A percentile compares a stretch with the other conserved stretches of the same genome.
Conservation (phyloP, 2,888 invertebrate species). For the Mylabris sibirica region DNA sequence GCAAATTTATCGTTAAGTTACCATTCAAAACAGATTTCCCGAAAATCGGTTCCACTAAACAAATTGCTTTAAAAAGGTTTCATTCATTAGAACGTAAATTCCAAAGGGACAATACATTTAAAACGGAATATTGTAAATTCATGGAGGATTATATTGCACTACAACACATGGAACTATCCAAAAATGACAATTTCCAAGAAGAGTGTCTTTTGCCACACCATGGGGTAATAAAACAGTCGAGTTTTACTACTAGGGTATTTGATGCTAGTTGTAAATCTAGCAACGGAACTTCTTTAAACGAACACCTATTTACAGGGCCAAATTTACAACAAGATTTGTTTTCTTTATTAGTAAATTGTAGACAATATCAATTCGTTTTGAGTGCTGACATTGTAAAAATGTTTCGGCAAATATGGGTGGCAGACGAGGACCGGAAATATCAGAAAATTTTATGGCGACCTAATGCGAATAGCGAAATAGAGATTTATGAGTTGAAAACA, state of each 20-base stretch:
- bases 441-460: background rate
- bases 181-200: background rate
- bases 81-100: conserved; percentile 8
- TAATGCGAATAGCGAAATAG: background rate
- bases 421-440: background rate
- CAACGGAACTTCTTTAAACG: background rate
- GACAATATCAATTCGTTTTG: background rate
- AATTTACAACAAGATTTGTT: conserved; percentile 11
- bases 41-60: conserved; percentile 2
- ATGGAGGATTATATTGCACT: background rate
- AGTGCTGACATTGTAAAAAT: conserved; percentile 12
- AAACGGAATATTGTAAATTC: background rate
- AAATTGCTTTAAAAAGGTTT: conserved; percentile 15
- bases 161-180: background rate
- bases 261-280: background rate
- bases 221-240: conserved; percentile 4
- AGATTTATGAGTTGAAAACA: background rate
- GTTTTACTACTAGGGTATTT: background rate
- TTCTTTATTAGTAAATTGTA: background rate
- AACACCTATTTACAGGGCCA: background rate
- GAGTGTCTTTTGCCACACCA: background rate
- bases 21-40: conserved; percentile 15
- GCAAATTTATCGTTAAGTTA: conserved; percentile 15
- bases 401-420: background rate
- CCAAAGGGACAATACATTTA: background rate